phyloP scores from a whole-genome alignment of 2,888 invertebrate genomes.

The Rutpela maculata region DNA sequence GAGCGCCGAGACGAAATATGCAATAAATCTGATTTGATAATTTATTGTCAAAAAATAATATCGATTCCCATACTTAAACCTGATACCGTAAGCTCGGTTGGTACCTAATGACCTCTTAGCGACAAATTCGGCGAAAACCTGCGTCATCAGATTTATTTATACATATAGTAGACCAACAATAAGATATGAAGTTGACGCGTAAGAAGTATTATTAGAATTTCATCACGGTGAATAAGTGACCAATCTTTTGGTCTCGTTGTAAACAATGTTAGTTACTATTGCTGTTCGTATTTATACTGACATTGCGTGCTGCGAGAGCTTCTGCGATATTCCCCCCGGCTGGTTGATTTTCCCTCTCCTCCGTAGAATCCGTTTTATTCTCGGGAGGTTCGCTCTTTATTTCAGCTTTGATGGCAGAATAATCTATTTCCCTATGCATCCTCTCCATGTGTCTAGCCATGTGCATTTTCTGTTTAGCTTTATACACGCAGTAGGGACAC shows the following conservation, averaged over 20 bases:
- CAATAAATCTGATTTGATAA: too few relatives aligned
- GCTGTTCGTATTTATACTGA: conserved; percentile 24
- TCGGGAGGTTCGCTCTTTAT: conserved; percentile 62
- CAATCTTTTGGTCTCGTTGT: not conserved
- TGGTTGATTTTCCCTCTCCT: conserved; percentile 38
- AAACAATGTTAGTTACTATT: conserved; percentile 28
- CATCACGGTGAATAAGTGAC: not conserved
- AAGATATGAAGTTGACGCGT: too few relatives aligned
- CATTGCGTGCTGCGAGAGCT: not conserved
- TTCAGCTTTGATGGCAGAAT: conserved; percentile 69
- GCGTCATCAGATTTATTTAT: too few relatives aligned
- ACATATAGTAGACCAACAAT: too few relatives aligned
- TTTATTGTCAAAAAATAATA: too few relatives aligned
- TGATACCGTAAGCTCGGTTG: too few relatives aligned
- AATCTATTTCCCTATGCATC: conserved; percentile 81
- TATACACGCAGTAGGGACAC: conserved; percentile 89
- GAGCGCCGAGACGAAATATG: too few relatives aligned
- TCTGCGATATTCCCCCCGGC: conserved; percentile 4
- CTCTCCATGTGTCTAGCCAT: conserved; percentile 89
- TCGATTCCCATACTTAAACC: too few relatives aligned
- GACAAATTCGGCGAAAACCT: too few relatives aligned
- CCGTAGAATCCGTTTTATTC: conserved; percentile 46
- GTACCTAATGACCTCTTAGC: too few relatives aligned
- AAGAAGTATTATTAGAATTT: too few relatives aligned
- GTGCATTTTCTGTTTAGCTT: conserved; percentile 90